Evolutionary conservation across 2,113 vertebrate genomes (phyloP).

Genomic region (Plectropomus leopardus): DNA sequence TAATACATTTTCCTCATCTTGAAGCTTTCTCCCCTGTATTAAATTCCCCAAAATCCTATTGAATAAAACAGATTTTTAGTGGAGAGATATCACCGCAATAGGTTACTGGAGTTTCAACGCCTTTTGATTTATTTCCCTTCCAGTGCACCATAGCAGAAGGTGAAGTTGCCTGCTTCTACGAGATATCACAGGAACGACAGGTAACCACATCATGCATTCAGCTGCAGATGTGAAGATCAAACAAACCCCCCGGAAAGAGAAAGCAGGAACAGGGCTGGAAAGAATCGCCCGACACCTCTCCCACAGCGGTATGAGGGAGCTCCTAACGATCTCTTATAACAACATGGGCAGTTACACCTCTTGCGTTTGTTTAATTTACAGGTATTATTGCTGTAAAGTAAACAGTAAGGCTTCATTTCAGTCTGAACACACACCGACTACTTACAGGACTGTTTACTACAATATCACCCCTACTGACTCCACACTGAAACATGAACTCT

Average conservation of each 20-base stretch:
- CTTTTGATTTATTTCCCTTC: too few relatives aligned
- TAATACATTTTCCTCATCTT: background rate
- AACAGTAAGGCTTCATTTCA: background rate
- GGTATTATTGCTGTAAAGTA: background rate
- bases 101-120: too few relatives aligned
- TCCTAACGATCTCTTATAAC: background rate
- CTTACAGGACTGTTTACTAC: background rate
- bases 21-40: background rate
- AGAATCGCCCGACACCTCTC: background rate
- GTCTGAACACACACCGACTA: too few relatives aligned
- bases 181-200: too few relatives aligned
- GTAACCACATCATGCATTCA: background rate
- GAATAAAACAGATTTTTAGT: too few relatives aligned
- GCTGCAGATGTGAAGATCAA: background rate
- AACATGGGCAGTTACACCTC: background rate
- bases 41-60: background rate
- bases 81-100: too few relatives aligned
- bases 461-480: background rate
- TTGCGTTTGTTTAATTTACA: background rate
- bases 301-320: background rate
- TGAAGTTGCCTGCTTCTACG: too few relatives aligned
- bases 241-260: background rate
- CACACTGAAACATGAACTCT: slow-evolving; percentile 1
- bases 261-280: background rate
- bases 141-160: too few relatives aligned